Conservation (phyloP, 2,113 vertebrate genomes). For the Corvus cornix region DNA sequence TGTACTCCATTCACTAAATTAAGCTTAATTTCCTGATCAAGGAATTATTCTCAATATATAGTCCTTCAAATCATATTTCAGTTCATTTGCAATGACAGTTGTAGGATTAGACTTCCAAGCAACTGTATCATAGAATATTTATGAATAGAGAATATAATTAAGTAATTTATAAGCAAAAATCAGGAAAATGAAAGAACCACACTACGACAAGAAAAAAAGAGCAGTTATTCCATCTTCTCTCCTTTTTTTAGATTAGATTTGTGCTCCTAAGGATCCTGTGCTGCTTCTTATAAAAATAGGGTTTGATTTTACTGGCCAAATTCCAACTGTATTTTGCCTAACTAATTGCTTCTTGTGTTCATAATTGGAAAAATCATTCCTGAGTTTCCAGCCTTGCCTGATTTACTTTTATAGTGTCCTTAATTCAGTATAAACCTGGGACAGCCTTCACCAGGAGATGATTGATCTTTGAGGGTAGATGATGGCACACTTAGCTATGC, state of each 20-base stretch:
- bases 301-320: constrained; percentile 15
- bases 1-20: background rate
- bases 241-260: background rate
- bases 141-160: constrained; percentile 15
- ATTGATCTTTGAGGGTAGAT: background rate
- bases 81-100: background rate
- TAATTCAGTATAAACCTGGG: background rate
- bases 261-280: background rate
- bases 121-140: background rate
- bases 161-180: constrained; percentile 37
- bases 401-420: background rate
- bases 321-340: constrained; percentile 34
- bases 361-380: constrained; percentile 12
- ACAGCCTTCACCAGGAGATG: background rate
- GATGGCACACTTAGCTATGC: background rate
- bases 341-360: constrained; percentile 35
- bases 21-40: background rate
- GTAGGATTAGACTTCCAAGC: constrained; percentile 10
- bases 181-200: background rate
- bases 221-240: background rate
- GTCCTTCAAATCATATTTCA: background rate
- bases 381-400: background rate
- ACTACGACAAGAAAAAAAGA: background rate
- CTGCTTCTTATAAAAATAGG: background rate
- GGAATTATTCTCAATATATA: background rate